Evolutionary conservation across 2,113 vertebrate species (phyloP).

Genomic region (Aviceda subcristata): DNA sequence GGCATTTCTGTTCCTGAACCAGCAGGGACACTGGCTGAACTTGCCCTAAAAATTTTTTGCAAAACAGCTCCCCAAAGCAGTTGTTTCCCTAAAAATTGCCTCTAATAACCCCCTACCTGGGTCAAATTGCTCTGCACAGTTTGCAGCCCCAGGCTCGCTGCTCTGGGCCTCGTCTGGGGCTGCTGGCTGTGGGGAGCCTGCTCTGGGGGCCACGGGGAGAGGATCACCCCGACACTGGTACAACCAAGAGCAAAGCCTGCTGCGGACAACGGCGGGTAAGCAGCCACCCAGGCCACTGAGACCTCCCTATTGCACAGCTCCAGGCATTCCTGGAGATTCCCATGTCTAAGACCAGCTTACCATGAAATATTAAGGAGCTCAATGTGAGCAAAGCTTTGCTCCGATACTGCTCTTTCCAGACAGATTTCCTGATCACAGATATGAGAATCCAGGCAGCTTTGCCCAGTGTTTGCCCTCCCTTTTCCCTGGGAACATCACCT

Average conservation of each 20-base stretch:
- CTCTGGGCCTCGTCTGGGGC: rapidly evolving
- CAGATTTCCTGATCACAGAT: background rate
- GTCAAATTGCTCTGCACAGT: background rate
- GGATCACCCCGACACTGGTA: too few species aligned
- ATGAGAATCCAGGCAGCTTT: background rate
- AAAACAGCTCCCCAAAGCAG: background rate
- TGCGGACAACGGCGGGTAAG: rapidly evolving
- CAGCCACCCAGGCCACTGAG: background rate
- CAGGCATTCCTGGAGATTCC: background rate
- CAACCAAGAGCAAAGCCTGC: background rate
- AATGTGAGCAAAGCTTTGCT: background rate
- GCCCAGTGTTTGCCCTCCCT: too few species aligned
- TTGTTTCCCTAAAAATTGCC: background rate
- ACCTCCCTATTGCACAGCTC: background rate
- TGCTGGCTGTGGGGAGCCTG: background rate
- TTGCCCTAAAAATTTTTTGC: background rate
- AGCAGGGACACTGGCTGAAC: background rate
- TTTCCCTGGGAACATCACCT: background rate
- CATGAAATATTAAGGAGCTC: background rate
- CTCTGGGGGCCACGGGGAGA: background rate
- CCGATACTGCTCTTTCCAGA: background rate
- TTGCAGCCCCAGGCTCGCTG: background rate
- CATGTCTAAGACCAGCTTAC: background rate
- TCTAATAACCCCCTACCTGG: too few species aligned
- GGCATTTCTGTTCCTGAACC: background rate